These are phyloP conservation scores for Phortica variegata DNA, from an alignment of 1,140 invertebrate species.

Conservation along the genomic window DNA sequence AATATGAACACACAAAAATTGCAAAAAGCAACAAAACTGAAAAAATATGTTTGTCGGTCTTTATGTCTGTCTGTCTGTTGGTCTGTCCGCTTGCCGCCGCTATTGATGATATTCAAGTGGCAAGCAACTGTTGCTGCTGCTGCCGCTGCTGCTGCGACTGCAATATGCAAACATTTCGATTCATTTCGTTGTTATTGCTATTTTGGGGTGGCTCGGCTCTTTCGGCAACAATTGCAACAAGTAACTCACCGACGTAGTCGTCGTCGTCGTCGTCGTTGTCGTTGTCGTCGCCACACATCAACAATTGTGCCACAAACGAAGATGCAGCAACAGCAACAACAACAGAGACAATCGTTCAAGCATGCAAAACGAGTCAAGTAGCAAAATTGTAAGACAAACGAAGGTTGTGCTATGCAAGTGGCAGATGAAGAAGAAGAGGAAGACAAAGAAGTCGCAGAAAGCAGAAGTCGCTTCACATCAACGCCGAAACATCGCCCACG, in stretches of 20 bases:
- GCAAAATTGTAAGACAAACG: too few relatives aligned
- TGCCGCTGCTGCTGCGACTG: conserved; percentile 15
- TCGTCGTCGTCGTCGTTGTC: too few relatives aligned
- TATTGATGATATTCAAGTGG: neutral
- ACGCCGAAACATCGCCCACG: conserved; percentile 47
- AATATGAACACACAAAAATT: conserved; percentile 17
- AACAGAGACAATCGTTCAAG: conserved; percentile 1
- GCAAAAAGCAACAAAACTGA: neutral
- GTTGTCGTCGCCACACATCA: neutral
- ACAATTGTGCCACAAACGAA: conserved; percentile 2
- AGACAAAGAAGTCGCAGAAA: too few relatives aligned
- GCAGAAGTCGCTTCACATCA: too few relatives aligned
- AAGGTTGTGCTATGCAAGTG: too few relatives aligned
- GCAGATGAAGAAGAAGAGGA: too few relatives aligned
- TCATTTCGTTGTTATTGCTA: too few relatives aligned
- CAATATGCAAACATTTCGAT: conserved; percentile 27
- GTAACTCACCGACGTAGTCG: too few relatives aligned
- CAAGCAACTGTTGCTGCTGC: neutral
- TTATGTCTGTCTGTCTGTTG: too few relatives aligned
- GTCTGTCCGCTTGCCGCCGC: neutral
- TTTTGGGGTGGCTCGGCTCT: too few relatives aligned
- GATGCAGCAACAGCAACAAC: conserved; percentile 3
- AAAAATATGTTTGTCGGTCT: too few relatives aligned
- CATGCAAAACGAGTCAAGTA: neutral
- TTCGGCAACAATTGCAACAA: conserved; percentile 15